Percentiles rank a stretch among this genome's conserved stretches.
Evolutionary conservation across 2,888 invertebrate genomes (phyloP).

Genomic region (Yponomeuta malinellus): DNA sequence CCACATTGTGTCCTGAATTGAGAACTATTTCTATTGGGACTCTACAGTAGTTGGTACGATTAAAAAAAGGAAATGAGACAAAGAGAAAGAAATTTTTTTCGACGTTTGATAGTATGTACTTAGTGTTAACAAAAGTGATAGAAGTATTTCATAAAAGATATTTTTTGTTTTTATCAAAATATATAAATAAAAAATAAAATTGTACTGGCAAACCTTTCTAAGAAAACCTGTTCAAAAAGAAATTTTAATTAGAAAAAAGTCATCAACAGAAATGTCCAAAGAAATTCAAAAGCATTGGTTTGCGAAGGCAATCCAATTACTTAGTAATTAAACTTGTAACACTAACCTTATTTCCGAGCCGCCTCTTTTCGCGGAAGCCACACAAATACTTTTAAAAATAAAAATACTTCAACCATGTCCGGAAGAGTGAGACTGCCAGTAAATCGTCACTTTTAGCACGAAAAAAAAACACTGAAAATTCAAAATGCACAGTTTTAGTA

Average conservation of each 20-base stretch:
- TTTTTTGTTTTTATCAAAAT: too few species aligned
- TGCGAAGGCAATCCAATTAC: background rate
- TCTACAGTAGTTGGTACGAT: background rate
- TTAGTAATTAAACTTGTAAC: conserved; percentile 4
- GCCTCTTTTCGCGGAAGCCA: conserved; percentile 9
- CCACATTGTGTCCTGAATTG: conserved; percentile 1
- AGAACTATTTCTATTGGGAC: background rate
- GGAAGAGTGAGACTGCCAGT: background rate
- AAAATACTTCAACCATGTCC: background rate
- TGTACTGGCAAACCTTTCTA: too few species aligned
- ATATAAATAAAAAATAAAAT: too few species aligned
- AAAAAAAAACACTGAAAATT: background rate
- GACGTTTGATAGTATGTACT: background rate
- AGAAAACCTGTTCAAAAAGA: too few species aligned
- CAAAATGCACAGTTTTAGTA: conserved; percentile 3
- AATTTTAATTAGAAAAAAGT: background rate
- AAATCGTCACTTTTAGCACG: background rate
- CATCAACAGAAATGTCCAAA: background rate
- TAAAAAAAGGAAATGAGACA: background rate
- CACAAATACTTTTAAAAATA: conserved; percentile 8
- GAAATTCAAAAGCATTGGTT: background rate
- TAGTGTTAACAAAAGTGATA: too few species aligned
- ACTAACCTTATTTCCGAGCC: conserved; percentile 9
- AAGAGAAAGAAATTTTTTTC: background rate
- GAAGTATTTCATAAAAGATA: too few species aligned